A percentile compares a stretch with the other conserved stretches of the same genome.
These are phyloP conservation scores for Chironomus tepperi DNA, from an alignment of 1,140 invertebrate species.

Conservation along the genomic window DNA sequence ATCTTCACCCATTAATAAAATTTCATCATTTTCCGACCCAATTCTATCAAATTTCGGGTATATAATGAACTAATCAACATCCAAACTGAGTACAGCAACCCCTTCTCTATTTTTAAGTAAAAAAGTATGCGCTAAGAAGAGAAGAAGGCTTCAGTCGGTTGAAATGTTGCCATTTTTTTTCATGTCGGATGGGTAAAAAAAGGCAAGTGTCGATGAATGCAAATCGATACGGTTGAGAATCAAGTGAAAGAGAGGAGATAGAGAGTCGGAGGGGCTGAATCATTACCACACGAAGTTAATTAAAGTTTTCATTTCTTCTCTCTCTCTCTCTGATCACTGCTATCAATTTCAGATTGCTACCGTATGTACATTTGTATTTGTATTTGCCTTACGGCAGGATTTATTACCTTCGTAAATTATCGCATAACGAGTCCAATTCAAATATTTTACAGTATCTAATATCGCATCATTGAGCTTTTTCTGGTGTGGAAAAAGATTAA, in stretches of 20 bases:
- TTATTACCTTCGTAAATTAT: constrained; percentile 79
- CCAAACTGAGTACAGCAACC: too few species aligned
- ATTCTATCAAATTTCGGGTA: background rate
- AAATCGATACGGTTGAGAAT: constrained; percentile 5
- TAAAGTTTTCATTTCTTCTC: background rate
- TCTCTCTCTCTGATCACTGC: background rate
- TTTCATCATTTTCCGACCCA: too few species aligned
- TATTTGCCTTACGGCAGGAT: constrained; percentile 33
- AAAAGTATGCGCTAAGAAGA: too few species aligned
- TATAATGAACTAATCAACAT: background rate
- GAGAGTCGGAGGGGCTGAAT: background rate
- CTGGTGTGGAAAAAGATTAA: constrained; percentile 83
- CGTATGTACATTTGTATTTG: constrained; percentile 29
- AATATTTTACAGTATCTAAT: constrained; percentile 74
- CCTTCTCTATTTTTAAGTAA: too few species aligned
- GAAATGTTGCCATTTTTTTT: background rate
- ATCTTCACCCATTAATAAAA: too few species aligned
- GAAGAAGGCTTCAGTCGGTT: background rate
- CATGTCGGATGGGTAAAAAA: background rate
- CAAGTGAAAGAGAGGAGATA: background rate
- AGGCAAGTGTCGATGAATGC: background rate
- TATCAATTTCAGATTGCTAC: background rate
- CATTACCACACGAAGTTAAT: constrained; percentile 5
- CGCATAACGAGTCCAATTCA: constrained; percentile 89
- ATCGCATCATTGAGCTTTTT: constrained; percentile 75